Evolutionary conservation across 1,140 invertebrate genomes (phyloP), one percentile per base, ranked within the genome.

Genomic region (Pseudomyrmex dendroicus): DNA sequence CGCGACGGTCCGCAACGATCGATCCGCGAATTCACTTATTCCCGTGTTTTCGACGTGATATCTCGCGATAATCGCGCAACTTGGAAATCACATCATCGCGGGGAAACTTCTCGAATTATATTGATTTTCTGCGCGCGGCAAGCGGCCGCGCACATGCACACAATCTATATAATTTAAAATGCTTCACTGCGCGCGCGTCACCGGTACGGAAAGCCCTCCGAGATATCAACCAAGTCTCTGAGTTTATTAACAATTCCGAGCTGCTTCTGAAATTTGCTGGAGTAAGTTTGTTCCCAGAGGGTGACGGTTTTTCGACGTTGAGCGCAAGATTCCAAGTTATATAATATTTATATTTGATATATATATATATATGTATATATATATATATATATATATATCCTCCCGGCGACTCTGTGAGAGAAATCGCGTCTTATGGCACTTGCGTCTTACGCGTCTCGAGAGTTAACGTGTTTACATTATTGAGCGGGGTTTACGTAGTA

Each of bases 221-320:
- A 80, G 76, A 57, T 59, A 80, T 72, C 66, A 80, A 80, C 68
- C 35, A 35, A 35, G 66, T 80, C 76, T 70, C 54, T 66, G 72
- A 80, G 76, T 80, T 80, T 80, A 80, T 80, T 80, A 80, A 80
- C 76, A 80, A 80, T 80, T 80, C 76, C 66, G 56, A 72, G 66
- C 66, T 59, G 76, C 44, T 80, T 12, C 54, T 72, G 66, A 72
- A 80, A 80, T 80, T 80, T 72, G 76, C 76, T n/a, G 22, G 54
- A 72, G 76, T 56, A 70, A 80, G 66, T 80, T 80, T 72, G 76
- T n/a, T 72, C 76, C 76, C 76, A 50, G 35, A 7, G 76, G 76
- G 72, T 70, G 44, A 72, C 66, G 54, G 62, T 80, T 80, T 80
- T 80, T 80, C 66, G 76, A 80, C 64, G 76, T 68, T 70, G 66